Evolutionary conservation across 2,113 vertebrate species (phyloP), one percentile per base, ranked within the genome.

Genomic region (Rallus limicola): DNA sequence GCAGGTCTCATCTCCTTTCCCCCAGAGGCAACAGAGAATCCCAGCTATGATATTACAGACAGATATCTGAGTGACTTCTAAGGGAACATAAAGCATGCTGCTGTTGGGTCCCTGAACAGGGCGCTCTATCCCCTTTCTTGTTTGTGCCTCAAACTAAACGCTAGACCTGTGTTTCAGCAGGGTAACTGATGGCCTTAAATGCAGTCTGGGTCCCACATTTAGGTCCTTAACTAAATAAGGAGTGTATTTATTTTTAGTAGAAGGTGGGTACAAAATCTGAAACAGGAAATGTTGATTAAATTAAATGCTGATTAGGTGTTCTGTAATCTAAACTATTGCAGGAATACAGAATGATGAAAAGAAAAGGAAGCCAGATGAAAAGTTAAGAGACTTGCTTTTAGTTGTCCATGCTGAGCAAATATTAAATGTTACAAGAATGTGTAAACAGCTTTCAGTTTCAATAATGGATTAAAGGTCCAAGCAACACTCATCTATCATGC

Each of bases 261-360:
- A 86, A 93, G 92, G 50, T 94, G 67, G 44, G 26, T 44, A 93
- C 58, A 67, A 93, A 92, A 82, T 76, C 83, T 53, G 70, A 87
- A 94, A 82, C 83, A 76, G 96, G 91, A 92, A 91, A 89, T 56
- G 74, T 42, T 92, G 81, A 93, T 94, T 89, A 70, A 93, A 67
- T 86, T 65, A 96, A 93, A 86, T 78, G 91, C 81, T 82, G 82
- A 38, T 87, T 82, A 86, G 63, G 40, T 18, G 3, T 63, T 82
- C 74, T 76, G 25, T 79, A 94, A 93, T 97, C 91, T 92, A 48
- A 91, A 70, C 81, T 89, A 29, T 29, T 38, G 46, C 65, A 83
- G 78, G 50, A 69, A 24, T 44, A 24, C 11, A 3, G 81, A 86
- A 91, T 2, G 21, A 33, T 59, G 78, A 48, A 82, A 82, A 70